Evolutionary conservation across 2,888 invertebrate genomes (phyloP).

Genomic region (Clanis bilineata): DNA sequence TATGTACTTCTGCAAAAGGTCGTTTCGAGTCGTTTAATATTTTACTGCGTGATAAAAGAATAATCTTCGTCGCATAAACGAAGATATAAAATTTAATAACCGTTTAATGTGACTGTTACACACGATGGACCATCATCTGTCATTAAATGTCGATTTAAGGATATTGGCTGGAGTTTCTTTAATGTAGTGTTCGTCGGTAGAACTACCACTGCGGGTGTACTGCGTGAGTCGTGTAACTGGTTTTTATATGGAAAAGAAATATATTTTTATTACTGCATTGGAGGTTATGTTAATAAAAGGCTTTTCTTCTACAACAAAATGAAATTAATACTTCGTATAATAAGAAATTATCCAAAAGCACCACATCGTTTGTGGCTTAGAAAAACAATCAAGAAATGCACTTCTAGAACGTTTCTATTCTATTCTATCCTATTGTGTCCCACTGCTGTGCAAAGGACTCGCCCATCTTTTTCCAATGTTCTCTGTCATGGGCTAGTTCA

Average conservation of each 20-base stretch:
- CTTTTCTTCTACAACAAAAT: too few species aligned
- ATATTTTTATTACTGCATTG: not conserved
- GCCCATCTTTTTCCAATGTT: too few species aligned
- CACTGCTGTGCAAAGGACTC: too few species aligned
- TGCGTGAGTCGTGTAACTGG: not conserved
- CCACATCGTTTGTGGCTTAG: too few species aligned
- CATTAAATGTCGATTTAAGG: slow-evolving; percentile 12
- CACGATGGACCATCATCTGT: not conserved
- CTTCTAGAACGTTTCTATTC: too few species aligned
- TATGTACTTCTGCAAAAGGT: not conserved
- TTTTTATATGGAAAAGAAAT: not conserved
- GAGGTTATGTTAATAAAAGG: not conserved
- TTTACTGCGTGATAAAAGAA: not conserved
- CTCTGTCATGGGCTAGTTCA: too few species aligned
- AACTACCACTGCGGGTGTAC: not conserved
- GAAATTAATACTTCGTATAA: too few species aligned
- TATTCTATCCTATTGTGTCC: too few species aligned
- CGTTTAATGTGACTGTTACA: not conserved
- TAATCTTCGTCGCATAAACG: not conserved
- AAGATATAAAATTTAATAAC: slow-evolving; percentile 4
- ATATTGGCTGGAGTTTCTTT: not conserved
- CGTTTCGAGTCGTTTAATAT: not conserved
- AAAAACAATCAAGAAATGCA: too few species aligned
- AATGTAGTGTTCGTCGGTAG: not conserved
- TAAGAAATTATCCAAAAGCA: too few species aligned